A percentile compares a stretch with the other conserved stretches of the same genome.
Evolutionary conservation across 2,888 invertebrate genomes (phyloP).

Genomic region (Helobdella robusta): DNA sequence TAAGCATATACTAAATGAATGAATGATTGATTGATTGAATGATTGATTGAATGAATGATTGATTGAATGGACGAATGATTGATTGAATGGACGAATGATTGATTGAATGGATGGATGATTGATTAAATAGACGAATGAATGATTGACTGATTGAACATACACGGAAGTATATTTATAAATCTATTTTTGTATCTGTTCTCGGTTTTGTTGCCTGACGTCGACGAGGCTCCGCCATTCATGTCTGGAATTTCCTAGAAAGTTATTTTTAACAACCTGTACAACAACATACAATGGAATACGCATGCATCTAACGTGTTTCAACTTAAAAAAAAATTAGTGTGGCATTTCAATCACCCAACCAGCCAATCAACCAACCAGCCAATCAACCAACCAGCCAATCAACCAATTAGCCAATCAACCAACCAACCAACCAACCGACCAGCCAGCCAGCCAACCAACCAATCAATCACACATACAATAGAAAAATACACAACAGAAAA

Average conservation of each 20-base stretch:
- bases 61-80: too few relatives aligned
- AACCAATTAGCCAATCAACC: too few relatives aligned
- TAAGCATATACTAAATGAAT: neutral
- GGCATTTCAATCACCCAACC: too few relatives aligned
- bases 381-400: too few relatives aligned
- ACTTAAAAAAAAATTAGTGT: neutral
- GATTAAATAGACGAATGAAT: too few relatives aligned
- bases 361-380: too few relatives aligned
- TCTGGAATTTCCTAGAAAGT: slow-evolving; percentile 33
- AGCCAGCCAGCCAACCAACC: too few relatives aligned
- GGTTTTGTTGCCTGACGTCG: slow-evolving; percentile 29
- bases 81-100: too few relatives aligned
- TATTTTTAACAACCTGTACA: neutral
- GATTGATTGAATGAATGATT: neutral
- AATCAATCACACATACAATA: too few relatives aligned
- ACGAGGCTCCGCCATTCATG: slow-evolving; percentile 24
- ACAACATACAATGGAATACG: neutral
- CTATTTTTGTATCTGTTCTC: slow-evolving; percentile 36
- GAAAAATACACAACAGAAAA: neutral
- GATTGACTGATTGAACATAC: slow-evolving; percentile 28
- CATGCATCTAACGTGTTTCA: too few relatives aligned
- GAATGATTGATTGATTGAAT: neutral
- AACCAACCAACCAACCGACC: too few relatives aligned
- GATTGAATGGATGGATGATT: too few relatives aligned
- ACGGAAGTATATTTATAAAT: slow-evolving; percentile 37